Evolutionary conservation across 1,140 invertebrate genomes (phyloP).

Genomic region (Chrysopa pallens): DNA sequence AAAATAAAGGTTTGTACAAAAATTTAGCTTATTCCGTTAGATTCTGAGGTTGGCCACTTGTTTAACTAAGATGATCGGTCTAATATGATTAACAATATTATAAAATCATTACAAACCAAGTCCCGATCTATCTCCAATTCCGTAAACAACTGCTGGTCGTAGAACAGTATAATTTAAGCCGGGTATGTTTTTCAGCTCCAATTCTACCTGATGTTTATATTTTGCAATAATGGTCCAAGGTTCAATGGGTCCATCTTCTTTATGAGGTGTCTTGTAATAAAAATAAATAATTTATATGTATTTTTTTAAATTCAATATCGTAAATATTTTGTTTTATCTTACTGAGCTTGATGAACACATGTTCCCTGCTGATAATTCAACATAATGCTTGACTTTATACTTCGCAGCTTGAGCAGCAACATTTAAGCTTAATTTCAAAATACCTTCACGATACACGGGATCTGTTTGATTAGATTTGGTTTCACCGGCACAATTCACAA

Average conservation of each 20-base stretch:
- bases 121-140: constrained; percentile 61
- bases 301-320: neutral
- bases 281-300: neutral
- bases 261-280: constrained; percentile 32
- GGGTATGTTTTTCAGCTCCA: constrained; percentile 44
- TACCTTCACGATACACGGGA: constrained; percentile 77
- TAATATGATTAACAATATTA: neutral
- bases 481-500: constrained; percentile 80
- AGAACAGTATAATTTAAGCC: constrained; percentile 39
- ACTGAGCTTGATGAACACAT: constrained; percentile 68
- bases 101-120: constrained; percentile 36
- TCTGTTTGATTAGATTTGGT: constrained; percentile 75
- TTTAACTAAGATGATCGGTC: neutral
- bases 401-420: constrained; percentile 61
- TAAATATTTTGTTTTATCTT: constrained; percentile 3
- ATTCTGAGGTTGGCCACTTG: no score
- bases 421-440: constrained; percentile 64
- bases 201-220: constrained; percentile 69
- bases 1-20: no score
- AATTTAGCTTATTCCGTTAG: no score
- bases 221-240: constrained; percentile 71
- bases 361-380: constrained; percentile 74
- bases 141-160: constrained; percentile 74
- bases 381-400: constrained; percentile 44
- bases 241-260: constrained; percentile 54